Conservation (phyloP, 2,888 invertebrate species). For the Philaethria dido region DNA sequence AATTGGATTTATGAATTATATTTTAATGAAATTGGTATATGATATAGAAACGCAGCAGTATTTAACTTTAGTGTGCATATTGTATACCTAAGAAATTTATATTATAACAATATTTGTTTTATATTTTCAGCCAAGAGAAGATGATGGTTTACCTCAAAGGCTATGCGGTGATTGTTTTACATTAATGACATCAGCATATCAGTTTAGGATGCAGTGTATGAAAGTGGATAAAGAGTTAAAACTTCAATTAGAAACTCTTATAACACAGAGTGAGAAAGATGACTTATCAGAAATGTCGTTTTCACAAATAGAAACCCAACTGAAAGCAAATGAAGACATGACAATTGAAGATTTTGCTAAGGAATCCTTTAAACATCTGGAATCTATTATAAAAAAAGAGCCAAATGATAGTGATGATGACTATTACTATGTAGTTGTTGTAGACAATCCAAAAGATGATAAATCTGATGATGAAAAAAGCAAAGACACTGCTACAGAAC, state of each 20-base stretch:
- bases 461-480: slow-evolving; percentile 36
- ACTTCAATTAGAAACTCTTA: slow-evolving; percentile 60
- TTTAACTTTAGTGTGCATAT: background rate
- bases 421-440: slow-evolving; percentile 76
- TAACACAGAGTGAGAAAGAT: slow-evolving; percentile 53
- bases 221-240: slow-evolving; percentile 75
- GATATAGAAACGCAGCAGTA: no score
- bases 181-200: slow-evolving; percentile 68
- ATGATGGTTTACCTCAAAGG: slow-evolving; percentile 74
- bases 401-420: slow-evolving; percentile 77
- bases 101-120: background rate
- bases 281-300: slow-evolving; percentile 19
- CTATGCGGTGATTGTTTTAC: slow-evolving; percentile 70
- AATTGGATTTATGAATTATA: background rate
- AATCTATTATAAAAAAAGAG: slow-evolving; percentile 71
- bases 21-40: background rate
- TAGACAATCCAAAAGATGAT: slow-evolving; percentile 67
- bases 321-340: slow-evolving; percentile 45
- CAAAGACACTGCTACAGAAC: slow-evolving; percentile 10
- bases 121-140: slow-evolving; percentile 65
- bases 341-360: slow-evolving; percentile 60
- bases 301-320: slow-evolving; percentile 46
- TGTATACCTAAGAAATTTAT: no score
- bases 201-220: slow-evolving; percentile 74
- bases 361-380: slow-evolving; percentile 70